These are phyloP conservation scores for Clarias batrachus DNA, from an alignment of 2,113 vertebrate species.

Conservation along the genomic window DNA sequence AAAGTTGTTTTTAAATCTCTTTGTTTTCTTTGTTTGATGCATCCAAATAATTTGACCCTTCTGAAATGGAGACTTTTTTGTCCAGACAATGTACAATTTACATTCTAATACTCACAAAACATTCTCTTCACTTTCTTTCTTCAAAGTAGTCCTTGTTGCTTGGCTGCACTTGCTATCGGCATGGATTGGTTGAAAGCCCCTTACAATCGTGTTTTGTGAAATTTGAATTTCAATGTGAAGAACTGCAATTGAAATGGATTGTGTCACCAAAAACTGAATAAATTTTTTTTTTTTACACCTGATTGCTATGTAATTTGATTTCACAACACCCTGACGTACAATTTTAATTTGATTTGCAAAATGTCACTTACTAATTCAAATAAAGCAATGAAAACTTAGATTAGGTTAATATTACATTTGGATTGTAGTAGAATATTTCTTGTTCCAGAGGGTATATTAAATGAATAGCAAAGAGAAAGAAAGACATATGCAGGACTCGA, in stretches of 20 bases:
- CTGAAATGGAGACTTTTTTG: no score
- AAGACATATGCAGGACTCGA: neutral
- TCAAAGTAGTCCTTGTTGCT: neutral
- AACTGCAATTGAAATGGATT: neutral
- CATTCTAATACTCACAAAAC: neutral
- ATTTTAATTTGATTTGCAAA: neutral
- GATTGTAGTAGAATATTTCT: neutral
- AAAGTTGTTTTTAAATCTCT: no score
- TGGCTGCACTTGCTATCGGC: neutral
- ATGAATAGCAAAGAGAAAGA: neutral
- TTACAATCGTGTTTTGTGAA: neutral
- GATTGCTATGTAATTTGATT: neutral
- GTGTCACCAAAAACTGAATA: neutral
- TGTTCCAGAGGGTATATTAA: neutral
- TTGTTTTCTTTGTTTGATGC: no score
- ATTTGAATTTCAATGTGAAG: neutral
- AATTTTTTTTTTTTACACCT: neutral
- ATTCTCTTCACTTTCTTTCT: neutral
- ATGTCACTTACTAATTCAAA: neutral
- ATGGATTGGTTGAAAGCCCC: neutral
- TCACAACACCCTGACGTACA: neutral
- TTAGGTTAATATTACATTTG: neutral
- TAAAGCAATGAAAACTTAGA: neutral
- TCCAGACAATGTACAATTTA: neutral
- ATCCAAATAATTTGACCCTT: no score